Percentiles rank a stretch among this genome's conserved stretches.
Conservation (phyloP, 1,140 invertebrate genomes). For the Trypoxylus dichotomus region DNA sequence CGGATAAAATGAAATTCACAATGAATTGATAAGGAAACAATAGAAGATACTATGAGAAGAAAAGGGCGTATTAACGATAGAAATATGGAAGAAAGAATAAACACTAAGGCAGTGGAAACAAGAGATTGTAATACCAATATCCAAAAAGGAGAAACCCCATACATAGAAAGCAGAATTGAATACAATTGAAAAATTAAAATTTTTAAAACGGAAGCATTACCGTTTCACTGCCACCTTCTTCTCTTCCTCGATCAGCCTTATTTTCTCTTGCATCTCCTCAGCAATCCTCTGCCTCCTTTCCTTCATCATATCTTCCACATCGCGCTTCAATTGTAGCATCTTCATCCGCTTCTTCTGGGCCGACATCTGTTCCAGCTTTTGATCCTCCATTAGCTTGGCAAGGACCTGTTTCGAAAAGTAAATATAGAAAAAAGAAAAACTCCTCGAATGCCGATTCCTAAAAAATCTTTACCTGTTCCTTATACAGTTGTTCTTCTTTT, state of each 20-base stretch:
- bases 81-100: too few species aligned
- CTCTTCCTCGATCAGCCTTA: slow-evolving; percentile 46
- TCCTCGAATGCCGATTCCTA: too few species aligned
- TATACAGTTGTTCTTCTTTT: slow-evolving; percentile 43
- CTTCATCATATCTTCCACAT: slow-evolving; percentile 48
- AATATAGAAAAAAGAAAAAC: too few species aligned
- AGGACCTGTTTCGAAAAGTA: slow-evolving; percentile 39
- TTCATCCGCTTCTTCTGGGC: slow-evolving; percentile 47
- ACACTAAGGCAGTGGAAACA: too few species aligned
- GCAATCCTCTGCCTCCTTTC: slow-evolving; percentile 45
- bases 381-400: slow-evolving; percentile 47
- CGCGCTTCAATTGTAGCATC: slow-evolving; percentile 47
- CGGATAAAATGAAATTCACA: too few species aligned
- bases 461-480: not conserved
- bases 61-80: too few species aligned
- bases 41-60: too few species aligned
- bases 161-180: not conserved
- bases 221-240: slow-evolving; percentile 46
- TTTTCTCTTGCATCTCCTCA: slow-evolving; percentile 46
- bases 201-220: slow-evolving; percentile 33
- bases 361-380: slow-evolving; percentile 49
- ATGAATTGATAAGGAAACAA: too few species aligned
- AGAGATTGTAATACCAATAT: too few species aligned
- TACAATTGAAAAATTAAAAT: not conserved
- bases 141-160: too few species aligned